phyloP scores from a whole-genome alignment of 2,797 vertebrate species.

The Lagorchestes hirsutus region DNA sequence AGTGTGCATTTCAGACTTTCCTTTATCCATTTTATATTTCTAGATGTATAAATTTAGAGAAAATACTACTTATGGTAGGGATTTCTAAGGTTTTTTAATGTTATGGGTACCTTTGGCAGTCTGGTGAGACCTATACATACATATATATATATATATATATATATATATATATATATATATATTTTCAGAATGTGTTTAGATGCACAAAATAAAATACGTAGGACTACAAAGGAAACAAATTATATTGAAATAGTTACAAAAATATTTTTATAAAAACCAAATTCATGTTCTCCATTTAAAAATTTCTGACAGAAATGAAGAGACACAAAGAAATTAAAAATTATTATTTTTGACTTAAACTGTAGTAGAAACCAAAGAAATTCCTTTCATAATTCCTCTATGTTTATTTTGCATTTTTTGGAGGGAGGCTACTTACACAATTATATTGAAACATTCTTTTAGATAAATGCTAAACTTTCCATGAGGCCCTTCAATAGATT shows the following conservation, averaged over 20 bases:
- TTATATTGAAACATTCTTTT: slow-evolving; percentile 31
- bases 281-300: not conserved
- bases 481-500: slow-evolving; percentile 62
- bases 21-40: not conserved
- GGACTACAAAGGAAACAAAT: not conserved
- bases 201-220: not conserved
- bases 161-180: not conserved
- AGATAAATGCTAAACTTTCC: slow-evolving; percentile 67
- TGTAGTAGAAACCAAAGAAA: not conserved
- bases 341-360: not conserved
- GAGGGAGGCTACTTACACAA: slow-evolving; percentile 46
- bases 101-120: not conserved
- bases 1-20: not conserved
- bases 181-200: not conserved
- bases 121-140: not conserved
- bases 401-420: slow-evolving; percentile 6
- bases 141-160: not conserved
- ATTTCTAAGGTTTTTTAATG: not conserved
- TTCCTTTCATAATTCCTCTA: not conserved
- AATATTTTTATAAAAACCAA: not conserved
- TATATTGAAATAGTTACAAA: not conserved
- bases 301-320: not conserved
- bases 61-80: not conserved
- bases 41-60: not conserved
- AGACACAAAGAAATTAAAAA: not conserved